Base-by-base conservation (phyloP, 2,797 vertebrate species). In the Chelonia mydas region DNA sequence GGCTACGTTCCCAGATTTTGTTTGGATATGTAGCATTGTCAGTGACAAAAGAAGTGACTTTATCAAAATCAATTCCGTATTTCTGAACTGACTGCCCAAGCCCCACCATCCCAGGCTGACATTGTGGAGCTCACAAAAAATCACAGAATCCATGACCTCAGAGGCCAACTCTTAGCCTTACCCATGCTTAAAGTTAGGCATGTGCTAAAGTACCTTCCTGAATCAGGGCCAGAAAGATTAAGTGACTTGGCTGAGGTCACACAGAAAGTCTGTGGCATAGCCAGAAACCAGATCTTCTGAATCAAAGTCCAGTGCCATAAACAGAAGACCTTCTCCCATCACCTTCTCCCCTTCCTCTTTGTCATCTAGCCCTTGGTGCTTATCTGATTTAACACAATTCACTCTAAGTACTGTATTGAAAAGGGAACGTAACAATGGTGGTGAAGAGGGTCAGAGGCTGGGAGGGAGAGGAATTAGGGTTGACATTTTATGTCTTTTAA, bases 401-500 rank as follows among this genome's bases (percentile, higher is more conserved):
- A 91, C 86, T 96, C 92, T 97, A 97, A 98, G 91, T 94, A 94
- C 27, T 65, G 16, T 81, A 90, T 88, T 90, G 90, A 87, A 97
- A 92, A 50, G 33, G 54, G 85, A 97, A 96, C 81, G 95, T 83
- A 81, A 90, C 95, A 82, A 37, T 47, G 12, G 72, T 96, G 84
- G 47, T 90, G 94, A 90, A 54, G 54, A 28, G 59, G 91, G 81
- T 78, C 82, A 96, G 74, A 95, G 81, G 83, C 87, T 89, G 51
- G 27, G 61, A 96, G 65, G 81, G 59, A 92, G 83, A 95, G 94
- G 95, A 97, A 97, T 98, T 97, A 97, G 91, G 92, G 96, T 86
- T 98, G 98, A 98, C 97, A 98, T 98, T 98, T 98, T 97, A 97
- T 98, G 96, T 98, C 97, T 98, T 98, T 99, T 98, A 99, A 98